phyloP scores from a whole-genome alignment of 2,113 vertebrate species.

The Lepus timidus region DNA sequence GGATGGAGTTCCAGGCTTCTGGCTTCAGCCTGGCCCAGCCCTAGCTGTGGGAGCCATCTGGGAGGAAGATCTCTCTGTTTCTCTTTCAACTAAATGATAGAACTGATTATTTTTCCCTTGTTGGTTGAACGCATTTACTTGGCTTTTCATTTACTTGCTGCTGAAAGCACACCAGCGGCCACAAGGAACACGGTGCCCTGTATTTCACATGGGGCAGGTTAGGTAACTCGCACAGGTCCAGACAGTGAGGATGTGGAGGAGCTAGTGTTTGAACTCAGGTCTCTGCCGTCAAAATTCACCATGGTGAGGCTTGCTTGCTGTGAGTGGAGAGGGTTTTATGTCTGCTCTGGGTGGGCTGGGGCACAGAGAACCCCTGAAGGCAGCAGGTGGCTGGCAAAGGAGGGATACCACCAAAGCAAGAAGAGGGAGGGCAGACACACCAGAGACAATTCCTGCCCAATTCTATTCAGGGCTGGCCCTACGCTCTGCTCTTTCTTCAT shows the following conservation, averaged over 20 bases:
- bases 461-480: background rate
- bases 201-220: background rate
- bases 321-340: background rate
- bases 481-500: background rate
- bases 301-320: background rate
- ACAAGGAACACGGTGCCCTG: background rate
- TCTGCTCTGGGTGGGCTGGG: background rate
- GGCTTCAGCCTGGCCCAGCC: too few relatives aligned
- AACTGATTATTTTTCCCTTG: background rate
- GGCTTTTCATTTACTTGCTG: background rate
- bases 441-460: background rate
- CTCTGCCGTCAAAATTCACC: background rate
- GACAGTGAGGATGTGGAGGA: background rate
- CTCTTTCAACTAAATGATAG: too few relatives aligned
- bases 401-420: background rate
- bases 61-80: too few relatives aligned
- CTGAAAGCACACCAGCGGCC: background rate
- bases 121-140: background rate
- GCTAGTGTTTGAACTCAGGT: background rate
- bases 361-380: background rate
- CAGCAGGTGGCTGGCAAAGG: background rate
- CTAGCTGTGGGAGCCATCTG: too few relatives aligned
- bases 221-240: background rate
- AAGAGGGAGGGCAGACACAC: background rate
- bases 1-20: too few relatives aligned